Base-by-base conservation (phyloP, 30 jellyfish, hydroid and myxozoan genomes). In the Hydractinia echinata region DNA sequence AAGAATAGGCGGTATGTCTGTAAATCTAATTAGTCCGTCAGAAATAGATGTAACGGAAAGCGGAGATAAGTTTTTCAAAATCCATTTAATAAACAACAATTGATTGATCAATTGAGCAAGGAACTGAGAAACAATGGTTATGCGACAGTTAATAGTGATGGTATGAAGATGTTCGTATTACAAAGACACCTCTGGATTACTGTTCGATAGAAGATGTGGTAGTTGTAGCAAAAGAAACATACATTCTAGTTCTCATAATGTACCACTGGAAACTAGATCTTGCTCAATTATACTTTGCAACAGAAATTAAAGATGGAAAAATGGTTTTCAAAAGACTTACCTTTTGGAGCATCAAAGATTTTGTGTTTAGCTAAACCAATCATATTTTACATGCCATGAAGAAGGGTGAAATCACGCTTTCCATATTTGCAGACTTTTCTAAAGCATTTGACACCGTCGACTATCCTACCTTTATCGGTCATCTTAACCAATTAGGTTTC, bases 1-100 rank as follows among this genome's bases (percentile, higher is more conserved):
- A 68, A 68, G 3, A 39, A 68, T 44, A 68, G 79, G 54, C 20
- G 79, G 79, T 11, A 68, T 39, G 49, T 68, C 54, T 68, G 79
- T 3, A 68, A 39, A 68, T 16, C 15, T 58, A 11, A 58, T 11
- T 1, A 58, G 15, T 58, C 19, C 3, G 15, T 13, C 69, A 11
- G 69, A 58, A 58, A 58, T 0, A 16, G 19, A 0, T 58, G 69
- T 58, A 58, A 58, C 69, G 19, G 19, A 13, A 58, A 58, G 19
- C 69, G 69, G 19, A 58, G 69, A 58, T 11, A 58, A 58, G 15
- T 58, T 58, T 58, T 16, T 58, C 69, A 58, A 58, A 58, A 58
- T 58, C 69, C 69, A 58, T 58, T 11, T 16, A 58, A 58, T 58
- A 58, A 58, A 58, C 69, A 58, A 16, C 69, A 58, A 58, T 16